phyloP scores from a whole-genome alignment of 2,888 invertebrate species.

The Thera britannica region DNA sequence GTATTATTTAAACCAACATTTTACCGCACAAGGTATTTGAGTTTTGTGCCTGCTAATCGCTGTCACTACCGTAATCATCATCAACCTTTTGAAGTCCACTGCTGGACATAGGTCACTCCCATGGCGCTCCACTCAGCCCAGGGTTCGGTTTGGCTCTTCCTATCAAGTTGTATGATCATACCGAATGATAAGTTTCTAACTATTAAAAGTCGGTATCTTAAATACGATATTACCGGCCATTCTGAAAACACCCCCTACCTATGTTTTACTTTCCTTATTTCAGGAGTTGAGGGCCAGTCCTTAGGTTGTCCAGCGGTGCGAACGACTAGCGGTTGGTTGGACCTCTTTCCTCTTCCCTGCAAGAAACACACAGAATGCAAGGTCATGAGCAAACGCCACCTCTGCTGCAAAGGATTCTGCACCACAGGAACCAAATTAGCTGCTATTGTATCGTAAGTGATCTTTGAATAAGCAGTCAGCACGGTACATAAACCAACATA shows the following conservation, averaged over 20 bases:
- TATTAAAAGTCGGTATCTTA: too few species aligned
- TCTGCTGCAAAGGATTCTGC: slow-evolving; percentile 85
- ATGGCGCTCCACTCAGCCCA: too few species aligned
- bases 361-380: slow-evolving; percentile 80
- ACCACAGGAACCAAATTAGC: slow-evolving; percentile 72
- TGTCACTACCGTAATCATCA: too few species aligned
- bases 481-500: not conserved
- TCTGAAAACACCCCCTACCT: too few species aligned
- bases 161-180: too few species aligned
- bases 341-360: slow-evolving; percentile 85
- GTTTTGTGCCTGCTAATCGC: too few species aligned
- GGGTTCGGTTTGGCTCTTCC: too few species aligned
- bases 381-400: slow-evolving; percentile 80
- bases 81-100: too few species aligned
- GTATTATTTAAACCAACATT: too few species aligned
- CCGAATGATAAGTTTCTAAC: too few species aligned
- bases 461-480: slow-evolving; percentile 15
- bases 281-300: slow-evolving; percentile 62
- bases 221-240: not conserved
- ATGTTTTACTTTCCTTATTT: slow-evolving; percentile 12
- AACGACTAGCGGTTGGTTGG: slow-evolving; percentile 79
- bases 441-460: slow-evolving; percentile 61
- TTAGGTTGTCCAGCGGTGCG: slow-evolving; percentile 75
- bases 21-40: too few species aligned
- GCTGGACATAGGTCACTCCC: too few species aligned